Conservation (phyloP, 2,888 invertebrate genomes). For the Ormyrus thymus region DNA sequence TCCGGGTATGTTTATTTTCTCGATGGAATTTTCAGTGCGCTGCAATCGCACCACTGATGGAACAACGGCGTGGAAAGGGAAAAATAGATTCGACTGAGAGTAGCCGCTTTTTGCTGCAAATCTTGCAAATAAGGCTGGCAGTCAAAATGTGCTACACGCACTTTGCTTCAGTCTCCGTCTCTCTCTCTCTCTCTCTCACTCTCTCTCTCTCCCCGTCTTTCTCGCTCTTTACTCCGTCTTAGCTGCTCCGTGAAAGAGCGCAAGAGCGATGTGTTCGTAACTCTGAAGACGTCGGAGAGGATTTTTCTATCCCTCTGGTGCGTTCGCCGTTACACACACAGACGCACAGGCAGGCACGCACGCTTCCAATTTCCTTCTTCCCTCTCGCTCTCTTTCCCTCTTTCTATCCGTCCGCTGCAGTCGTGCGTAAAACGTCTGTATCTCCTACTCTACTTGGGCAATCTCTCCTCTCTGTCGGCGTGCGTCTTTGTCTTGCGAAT, state of each 20-base stretch:
- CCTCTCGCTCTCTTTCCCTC: not conserved
- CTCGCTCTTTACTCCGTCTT: conserved; percentile 40
- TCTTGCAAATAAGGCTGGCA: conserved; percentile 41
- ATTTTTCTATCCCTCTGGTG: not conserved
- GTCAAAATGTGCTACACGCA: conserved; percentile 47
- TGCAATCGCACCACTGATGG: conserved; percentile 24
- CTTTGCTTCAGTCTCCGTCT: conserved; percentile 46
- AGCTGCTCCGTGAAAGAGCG: conserved; percentile 24
- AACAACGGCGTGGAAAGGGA: conserved; percentile 23
- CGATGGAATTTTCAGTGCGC: conserved; percentile 4
- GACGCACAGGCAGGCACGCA: not conserved
- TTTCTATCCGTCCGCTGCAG: conserved; percentile 11
- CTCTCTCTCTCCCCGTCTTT: conserved; percentile 17
- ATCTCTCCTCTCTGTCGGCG: not conserved
- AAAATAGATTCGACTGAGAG: conserved; percentile 31
- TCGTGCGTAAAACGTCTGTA: not conserved
- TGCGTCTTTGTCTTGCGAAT: conserved; percentile 6
- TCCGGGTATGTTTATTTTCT: conserved; percentile 46
- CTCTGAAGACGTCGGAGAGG: not conserved
- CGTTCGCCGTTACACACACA: not conserved
- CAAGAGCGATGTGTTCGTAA: conserved; percentile 17
- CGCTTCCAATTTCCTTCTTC: not conserved
- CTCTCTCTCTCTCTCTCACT: conserved; percentile 5
- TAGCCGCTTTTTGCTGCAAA: conserved; percentile 37
- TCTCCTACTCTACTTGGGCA: not conserved